phyloP scores from a whole-genome alignment of 2,888 invertebrate genomes.

The Heliconius hortense region DNA sequence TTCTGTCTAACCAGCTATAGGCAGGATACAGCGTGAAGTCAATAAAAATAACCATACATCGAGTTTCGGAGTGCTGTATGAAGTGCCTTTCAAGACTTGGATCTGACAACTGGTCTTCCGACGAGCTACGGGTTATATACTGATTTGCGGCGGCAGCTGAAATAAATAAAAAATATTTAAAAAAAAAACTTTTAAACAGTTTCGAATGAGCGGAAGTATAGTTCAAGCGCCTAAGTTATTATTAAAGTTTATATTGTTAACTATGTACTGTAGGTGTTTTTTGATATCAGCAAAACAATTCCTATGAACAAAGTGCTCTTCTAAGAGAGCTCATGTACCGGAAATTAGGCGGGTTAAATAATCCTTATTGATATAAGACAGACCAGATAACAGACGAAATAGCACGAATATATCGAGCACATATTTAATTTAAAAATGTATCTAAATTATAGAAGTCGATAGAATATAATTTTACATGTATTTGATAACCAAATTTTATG shows the following conservation, averaged over 20 bases:
- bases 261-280: too few species aligned
- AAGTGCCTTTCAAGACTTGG: constrained; percentile 28
- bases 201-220: neutral
- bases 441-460: too few species aligned
- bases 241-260: neutral
- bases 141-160: constrained; percentile 52
- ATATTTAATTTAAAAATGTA: too few species aligned
- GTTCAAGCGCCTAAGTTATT: neutral
- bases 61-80: constrained; percentile 45
- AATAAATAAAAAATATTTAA: neutral
- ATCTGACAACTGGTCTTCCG: constrained; percentile 49
- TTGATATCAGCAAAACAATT: too few species aligned
- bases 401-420: too few species aligned
- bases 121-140: constrained; percentile 55
- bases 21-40: too few species aligned
- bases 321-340: neutral
- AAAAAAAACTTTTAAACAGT: neutral
- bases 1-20: too few species aligned
- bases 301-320: neutral
- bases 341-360: neutral
- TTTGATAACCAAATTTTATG: too few species aligned
- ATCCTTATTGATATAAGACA: neutral
- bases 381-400: too few species aligned
- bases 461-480: too few species aligned
- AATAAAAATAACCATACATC: constrained; percentile 42